phyloP scores from a whole-genome alignment of 2,888 invertebrate species.

The Thereva nobilitata region DNA sequence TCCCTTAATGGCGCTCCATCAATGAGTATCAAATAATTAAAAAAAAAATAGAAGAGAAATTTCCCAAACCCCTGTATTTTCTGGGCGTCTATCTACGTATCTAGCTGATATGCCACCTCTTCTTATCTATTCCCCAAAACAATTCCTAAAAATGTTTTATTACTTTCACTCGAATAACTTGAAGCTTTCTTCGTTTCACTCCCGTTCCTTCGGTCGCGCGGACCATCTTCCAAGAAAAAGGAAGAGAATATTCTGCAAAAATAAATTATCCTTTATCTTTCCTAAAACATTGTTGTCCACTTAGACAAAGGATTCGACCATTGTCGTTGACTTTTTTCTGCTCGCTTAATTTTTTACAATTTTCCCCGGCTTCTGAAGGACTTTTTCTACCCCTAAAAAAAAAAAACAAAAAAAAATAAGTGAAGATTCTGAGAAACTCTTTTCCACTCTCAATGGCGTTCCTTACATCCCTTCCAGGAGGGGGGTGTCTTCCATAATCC shows the following conservation, averaged over 20 bases:
- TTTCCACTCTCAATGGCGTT: constrained; percentile 17
- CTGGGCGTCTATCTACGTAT: no score
- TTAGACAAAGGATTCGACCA: constrained; percentile 27
- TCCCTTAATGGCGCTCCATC: no score
- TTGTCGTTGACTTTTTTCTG: constrained; percentile 27
- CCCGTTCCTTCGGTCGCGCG: no score
- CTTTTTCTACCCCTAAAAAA: neutral
- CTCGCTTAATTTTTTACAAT: constrained; percentile 36
- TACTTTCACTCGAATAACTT: constrained; percentile 30
- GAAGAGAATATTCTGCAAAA: constrained; percentile 24
- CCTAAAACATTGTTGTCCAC: constrained; percentile 31
- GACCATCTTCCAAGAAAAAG: neutral
- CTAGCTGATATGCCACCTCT: no score
- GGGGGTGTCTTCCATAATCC: constrained; percentile 27
- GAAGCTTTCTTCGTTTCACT: constrained; percentile 9
- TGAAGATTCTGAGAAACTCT: constrained; percentile 1
- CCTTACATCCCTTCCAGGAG: constrained; percentile 15
- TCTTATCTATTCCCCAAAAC: constrained; percentile 29
- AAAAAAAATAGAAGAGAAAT: no score
- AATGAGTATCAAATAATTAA: no score
- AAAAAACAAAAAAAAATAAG: no score
- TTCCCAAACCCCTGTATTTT: no score
- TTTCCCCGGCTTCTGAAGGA: constrained; percentile 19
- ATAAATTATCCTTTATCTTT: constrained; percentile 33
- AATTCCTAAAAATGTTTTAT: constrained; percentile 31